Percentiles rank a stretch among this genome's conserved stretches.
Conservation (phyloP, 2,797 vertebrate genomes). For the Danio kyathit region DNA sequence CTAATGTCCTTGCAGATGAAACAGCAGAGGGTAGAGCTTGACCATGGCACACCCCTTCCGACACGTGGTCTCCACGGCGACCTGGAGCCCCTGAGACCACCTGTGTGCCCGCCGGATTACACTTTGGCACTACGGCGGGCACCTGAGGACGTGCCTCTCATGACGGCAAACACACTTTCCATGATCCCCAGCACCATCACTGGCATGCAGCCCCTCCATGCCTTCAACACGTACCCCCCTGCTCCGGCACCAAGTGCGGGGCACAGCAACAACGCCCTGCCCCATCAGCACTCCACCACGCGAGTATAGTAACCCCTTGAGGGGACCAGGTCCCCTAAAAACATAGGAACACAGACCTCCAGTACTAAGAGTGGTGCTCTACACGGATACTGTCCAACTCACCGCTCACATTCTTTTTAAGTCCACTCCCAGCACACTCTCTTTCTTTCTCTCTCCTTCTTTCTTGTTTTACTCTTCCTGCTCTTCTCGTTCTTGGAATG, state of each 20-base stretch:
- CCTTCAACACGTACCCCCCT: slow-evolving; percentile 90
- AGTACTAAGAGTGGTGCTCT: slow-evolving; percentile 57
- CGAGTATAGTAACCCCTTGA: slow-evolving; percentile 83
- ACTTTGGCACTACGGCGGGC: slow-evolving; percentile 90
- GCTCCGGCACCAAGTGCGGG: slow-evolving; percentile 80
- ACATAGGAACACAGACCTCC: slow-evolving; percentile 45
- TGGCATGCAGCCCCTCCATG: slow-evolving; percentile 88
- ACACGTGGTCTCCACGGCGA: slow-evolving; percentile 81
- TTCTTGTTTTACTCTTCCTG: slow-evolving; percentile 68
- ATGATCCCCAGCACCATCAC: slow-evolving; percentile 90
- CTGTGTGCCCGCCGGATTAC: slow-evolving; percentile 91
- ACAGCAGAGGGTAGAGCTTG: slow-evolving; percentile 82
- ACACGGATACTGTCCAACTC: slow-evolving; percentile 64
- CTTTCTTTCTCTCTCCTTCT: slow-evolving; percentile 47
- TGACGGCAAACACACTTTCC: slow-evolving; percentile 89
- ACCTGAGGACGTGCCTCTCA: slow-evolving; percentile 90
- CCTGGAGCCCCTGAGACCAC: slow-evolving; percentile 84
- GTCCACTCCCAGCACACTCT: slow-evolving; percentile 15
- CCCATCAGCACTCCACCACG: slow-evolving; percentile 95
- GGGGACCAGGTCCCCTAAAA: slow-evolving; percentile 72
- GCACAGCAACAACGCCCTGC: slow-evolving; percentile 91
- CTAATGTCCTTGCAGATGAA: slow-evolving; percentile 93
- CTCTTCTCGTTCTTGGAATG: slow-evolving; percentile 18
- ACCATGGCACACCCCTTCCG: slow-evolving; percentile 80
- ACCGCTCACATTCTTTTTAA: slow-evolving; percentile 65